phyloP scores from a whole-genome alignment of 2,888 invertebrate genomes.

The Sphecodes monilicornis region DNA sequence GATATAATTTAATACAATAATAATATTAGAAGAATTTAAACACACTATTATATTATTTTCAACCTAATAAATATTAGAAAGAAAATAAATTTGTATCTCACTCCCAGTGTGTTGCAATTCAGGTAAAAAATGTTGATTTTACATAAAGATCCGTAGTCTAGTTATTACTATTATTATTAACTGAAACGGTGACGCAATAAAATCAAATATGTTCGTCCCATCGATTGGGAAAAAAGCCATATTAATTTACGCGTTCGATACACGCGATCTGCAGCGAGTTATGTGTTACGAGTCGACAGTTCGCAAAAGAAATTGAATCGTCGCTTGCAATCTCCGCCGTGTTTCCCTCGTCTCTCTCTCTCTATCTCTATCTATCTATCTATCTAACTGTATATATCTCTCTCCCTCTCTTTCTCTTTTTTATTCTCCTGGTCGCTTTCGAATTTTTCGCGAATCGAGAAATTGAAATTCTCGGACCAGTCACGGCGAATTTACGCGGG shows the following conservation, averaged over 20 bases:
- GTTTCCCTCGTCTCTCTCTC: background rate
- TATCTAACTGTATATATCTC: background rate
- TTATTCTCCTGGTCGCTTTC: background rate
- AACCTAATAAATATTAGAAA: too few species aligned
- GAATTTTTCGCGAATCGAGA: constrained; percentile 50
- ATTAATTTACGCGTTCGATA: constrained; percentile 4
- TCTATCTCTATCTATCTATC: background rate
- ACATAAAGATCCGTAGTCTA: too few species aligned
- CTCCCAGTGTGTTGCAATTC: too few species aligned
- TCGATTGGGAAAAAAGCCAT: background rate
- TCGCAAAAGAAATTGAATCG: constrained; percentile 37
- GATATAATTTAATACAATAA: too few species aligned
- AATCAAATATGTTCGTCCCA: background rate
- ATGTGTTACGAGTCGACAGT: constrained; percentile 15
- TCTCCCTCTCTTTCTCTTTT: background rate
- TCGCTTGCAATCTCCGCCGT: constrained; percentile 36
- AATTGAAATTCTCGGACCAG: constrained; percentile 58
- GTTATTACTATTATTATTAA: background rate
- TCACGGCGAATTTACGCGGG: constrained; percentile 51
- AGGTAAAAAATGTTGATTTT: too few species aligned
- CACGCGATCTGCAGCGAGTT: background rate
- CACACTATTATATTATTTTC: too few species aligned
- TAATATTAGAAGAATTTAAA: too few species aligned
- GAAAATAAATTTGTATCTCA: too few species aligned
- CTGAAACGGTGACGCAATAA: background rate